Percentiles rank a stretch among this genome's conserved stretches.
These are phyloP conservation scores for Actenoides lindsayi DNA, from an alignment of 2,113 vertebrate species.

Conservation along the genomic window DNA sequence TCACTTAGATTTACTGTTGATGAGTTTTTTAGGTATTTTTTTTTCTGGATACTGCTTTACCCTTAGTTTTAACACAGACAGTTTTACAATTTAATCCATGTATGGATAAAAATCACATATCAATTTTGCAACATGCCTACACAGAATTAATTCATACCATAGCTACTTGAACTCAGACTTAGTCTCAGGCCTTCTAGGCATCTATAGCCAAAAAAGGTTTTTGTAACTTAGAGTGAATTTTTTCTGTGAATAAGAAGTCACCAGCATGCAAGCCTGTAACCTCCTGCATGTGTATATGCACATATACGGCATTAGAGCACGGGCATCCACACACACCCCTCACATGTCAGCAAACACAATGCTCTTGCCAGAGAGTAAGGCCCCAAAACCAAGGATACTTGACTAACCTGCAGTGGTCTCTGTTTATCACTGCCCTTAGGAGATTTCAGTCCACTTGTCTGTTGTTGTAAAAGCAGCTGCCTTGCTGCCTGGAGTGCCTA, in stretches of 20 bases:
- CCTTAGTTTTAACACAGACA: background rate
- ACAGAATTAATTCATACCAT: background rate
- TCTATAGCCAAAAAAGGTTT: constrained; percentile 19
- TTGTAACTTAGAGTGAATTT: background rate
- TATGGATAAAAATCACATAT: background rate
- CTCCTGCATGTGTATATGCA: background rate
- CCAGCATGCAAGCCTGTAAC: background rate
- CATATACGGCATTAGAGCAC: background rate
- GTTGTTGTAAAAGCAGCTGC: constrained; percentile 98
- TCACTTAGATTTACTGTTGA: background rate
- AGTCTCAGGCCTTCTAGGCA: background rate
- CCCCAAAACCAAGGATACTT: constrained; percentile 26
- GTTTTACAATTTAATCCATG: constrained; percentile 34
- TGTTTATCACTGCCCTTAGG: constrained; percentile 99
- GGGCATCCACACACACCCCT: background rate
- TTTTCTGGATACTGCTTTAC: background rate
- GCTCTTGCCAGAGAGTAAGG: background rate
- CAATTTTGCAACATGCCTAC: background rate
- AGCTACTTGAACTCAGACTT: background rate
- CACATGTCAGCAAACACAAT: background rate
- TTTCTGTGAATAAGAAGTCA: constrained; percentile 17
- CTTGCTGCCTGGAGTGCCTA: constrained; percentile 98
- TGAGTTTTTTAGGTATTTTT: background rate
- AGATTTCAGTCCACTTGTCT: constrained; percentile 98
- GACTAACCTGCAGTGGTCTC: constrained; percentile 97